Evolutionary conservation across 1,140 invertebrate species (phyloP).

Genomic region (Lordiphosa mommai): DNA sequence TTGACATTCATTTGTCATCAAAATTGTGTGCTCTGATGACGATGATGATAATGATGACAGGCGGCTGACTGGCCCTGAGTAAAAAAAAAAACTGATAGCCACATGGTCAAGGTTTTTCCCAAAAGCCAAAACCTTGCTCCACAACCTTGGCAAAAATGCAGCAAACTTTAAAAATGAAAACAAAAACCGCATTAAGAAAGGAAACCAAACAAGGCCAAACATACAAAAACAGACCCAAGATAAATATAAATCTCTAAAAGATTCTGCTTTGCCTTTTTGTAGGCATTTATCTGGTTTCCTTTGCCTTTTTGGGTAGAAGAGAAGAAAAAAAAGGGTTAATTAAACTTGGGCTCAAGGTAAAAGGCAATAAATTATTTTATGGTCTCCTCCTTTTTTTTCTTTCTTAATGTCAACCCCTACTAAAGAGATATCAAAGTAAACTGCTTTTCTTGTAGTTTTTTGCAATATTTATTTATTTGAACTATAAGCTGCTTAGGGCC

Average conservation of each 20-base stretch:
- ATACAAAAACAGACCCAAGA: not conserved
- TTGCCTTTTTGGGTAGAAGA: constrained; percentile 2
- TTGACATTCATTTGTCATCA: constrained; percentile 71
- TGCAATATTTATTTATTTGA: constrained; percentile 33
- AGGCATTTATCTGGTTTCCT: constrained; percentile 39
- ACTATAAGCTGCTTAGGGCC: constrained; percentile 23
- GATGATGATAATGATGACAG: constrained; percentile 62
- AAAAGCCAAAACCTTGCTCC: constrained; percentile 26
- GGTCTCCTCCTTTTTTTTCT: constrained; percentile 11
- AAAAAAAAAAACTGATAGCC: constrained; percentile 16
- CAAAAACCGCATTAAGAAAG: constrained; percentile 10
- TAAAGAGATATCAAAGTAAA: constrained; percentile 4
- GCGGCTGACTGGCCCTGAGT: not conserved
- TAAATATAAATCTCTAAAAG: constrained; percentile 32
- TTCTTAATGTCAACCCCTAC: not conserved
- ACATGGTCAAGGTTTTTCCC: constrained; percentile 30
- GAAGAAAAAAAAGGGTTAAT: constrained; percentile 37
- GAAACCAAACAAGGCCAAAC: not conserved
- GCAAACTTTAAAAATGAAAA: not conserved
- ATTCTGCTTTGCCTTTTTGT: constrained; percentile 16
- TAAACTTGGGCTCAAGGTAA: constrained; percentile 38
- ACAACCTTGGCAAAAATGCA: not conserved
- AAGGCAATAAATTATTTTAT: constrained; percentile 46
- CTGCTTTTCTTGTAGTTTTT: constrained; percentile 18
- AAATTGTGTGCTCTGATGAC: constrained; percentile 44